Conservation (phyloP, 1,140 invertebrate genomes). For the Dufourea novaeangliae region DNA sequence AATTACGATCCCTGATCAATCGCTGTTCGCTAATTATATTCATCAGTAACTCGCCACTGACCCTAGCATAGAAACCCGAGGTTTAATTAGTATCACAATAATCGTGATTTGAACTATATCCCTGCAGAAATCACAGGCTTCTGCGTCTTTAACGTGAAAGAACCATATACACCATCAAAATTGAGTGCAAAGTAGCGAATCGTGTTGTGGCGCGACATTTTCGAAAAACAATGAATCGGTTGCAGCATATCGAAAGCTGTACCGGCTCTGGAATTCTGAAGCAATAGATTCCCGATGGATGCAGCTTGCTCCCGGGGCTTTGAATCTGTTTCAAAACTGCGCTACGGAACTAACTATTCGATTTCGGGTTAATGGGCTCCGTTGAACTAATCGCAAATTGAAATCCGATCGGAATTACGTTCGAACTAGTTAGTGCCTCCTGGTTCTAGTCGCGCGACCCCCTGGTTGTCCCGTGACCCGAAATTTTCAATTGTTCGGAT, state of each 20-base stretch:
- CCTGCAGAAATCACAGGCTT: no score
- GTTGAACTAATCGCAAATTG: conserved; percentile 25
- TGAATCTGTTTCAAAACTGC: background rate
- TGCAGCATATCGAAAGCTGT: background rate
- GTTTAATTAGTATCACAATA: no score
- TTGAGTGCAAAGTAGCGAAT: background rate
- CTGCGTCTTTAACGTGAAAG: no score
- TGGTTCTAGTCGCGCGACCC: background rate
- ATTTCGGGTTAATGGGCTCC: background rate
- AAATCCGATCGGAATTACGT: conserved; percentile 32
- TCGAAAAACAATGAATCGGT: background rate
- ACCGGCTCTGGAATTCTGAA: background rate
- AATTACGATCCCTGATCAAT: no score
- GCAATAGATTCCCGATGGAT: background rate
- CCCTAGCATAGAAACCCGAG: no score
- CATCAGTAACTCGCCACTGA: no score
- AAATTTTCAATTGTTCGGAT: background rate
- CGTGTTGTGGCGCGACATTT: background rate
- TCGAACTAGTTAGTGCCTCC: conserved; percentile 10
- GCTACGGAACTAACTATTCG: conserved; percentile 6
- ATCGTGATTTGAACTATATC: no score
- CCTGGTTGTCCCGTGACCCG: background rate
- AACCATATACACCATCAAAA: background rate
- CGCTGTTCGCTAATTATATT: no score
- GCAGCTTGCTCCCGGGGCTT: background rate